These are phyloP conservation scores for Callipepla squamata DNA, from an alignment of 2,113 vertebrate species.

Conservation along the genomic window DNA sequence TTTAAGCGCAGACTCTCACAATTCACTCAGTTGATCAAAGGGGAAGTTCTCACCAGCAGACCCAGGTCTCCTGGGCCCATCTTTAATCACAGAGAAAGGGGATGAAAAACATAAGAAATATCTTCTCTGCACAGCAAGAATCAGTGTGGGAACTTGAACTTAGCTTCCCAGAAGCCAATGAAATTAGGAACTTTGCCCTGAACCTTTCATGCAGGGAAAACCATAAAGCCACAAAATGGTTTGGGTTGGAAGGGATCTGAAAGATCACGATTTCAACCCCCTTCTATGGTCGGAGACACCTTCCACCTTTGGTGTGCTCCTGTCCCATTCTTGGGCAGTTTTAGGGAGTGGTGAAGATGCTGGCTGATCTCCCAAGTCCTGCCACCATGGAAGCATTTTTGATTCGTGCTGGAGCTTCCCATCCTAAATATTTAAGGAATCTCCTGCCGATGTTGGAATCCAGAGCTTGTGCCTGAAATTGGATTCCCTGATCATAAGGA, in stretches of 20 bases:
- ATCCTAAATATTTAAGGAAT: background rate
- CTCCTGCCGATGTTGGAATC: background rate
- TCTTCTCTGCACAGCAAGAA: background rate
- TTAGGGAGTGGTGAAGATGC: background rate
- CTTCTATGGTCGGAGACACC: background rate
- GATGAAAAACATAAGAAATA: background rate
- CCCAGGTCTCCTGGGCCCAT: background rate
- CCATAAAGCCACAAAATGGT: background rate
- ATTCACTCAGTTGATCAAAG: background rate
- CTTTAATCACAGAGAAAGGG: background rate
- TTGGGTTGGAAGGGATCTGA: background rate
- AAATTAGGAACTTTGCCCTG: background rate
- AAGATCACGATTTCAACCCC: background rate
- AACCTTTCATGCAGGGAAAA: background rate
- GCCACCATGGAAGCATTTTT: background rate
- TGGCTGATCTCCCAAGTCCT: background rate
- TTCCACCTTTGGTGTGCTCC: background rate
- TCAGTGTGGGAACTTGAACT: constrained; percentile 28
- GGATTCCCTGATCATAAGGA: background rate
- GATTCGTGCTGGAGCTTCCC: background rate
- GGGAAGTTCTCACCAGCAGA: constrained; percentile 17
- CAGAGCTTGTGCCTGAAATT: background rate
- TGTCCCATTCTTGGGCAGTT: fast-evolving
- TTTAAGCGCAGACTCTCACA: constrained; percentile 3
- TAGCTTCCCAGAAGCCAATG: background rate